phyloP scores from a whole-genome alignment of 2,888 invertebrate species.

The Ichneumon xanthorius region DNA sequence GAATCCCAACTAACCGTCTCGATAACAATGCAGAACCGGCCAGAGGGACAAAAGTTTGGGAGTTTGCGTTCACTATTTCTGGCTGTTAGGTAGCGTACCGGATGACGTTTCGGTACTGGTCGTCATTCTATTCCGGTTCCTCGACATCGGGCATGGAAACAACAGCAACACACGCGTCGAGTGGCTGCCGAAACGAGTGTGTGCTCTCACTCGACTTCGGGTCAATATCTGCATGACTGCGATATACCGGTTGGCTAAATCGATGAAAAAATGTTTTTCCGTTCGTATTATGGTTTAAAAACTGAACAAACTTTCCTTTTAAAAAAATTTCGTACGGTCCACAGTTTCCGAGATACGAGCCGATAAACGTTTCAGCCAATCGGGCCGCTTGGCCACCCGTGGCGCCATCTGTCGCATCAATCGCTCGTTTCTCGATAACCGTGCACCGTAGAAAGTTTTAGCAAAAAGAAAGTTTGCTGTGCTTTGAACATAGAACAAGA shows the following conservation, averaged over 20 bases:
- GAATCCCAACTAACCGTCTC: constrained; percentile 72
- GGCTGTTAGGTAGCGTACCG: constrained; percentile 15
- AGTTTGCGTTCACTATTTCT: constrained; percentile 46
- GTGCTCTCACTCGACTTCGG: not conserved
- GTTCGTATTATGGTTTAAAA: not conserved
- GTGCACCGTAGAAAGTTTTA: not conserved
- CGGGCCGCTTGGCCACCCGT: not conserved
- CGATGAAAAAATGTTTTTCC: not conserved
- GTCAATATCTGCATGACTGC: not conserved
- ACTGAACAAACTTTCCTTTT: not conserved
- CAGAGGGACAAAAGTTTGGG: constrained; percentile 45
- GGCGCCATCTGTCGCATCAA: not conserved
- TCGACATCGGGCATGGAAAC: constrained; percentile 15
- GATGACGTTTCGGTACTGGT: constrained; percentile 45
- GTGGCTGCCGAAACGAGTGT: not conserved
- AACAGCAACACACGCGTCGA: not conserved
- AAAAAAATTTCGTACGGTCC: not conserved
- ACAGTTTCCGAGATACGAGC: not conserved
- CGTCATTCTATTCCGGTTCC: constrained; percentile 44
- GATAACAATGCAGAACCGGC: constrained; percentile 71
- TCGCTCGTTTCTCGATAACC: not conserved
- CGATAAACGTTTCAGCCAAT: not conserved
- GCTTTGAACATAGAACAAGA: not conserved
- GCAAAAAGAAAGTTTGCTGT: not conserved
- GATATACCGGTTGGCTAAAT: not conserved